Conservation (phyloP, 2,888 invertebrate species). For the Criorhina ranunculi region DNA sequence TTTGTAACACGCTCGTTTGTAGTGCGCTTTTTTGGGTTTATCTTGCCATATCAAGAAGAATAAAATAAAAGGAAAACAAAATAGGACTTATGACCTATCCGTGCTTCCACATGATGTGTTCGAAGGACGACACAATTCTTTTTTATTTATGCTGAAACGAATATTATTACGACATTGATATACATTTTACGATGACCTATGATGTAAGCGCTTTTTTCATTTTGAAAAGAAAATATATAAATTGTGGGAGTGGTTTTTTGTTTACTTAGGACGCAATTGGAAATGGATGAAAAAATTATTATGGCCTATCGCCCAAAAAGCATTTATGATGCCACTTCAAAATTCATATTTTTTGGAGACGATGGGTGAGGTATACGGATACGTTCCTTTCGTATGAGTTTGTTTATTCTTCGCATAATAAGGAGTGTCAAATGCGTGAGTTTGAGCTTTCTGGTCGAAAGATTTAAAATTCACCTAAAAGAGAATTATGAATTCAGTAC, state of each 20-base stretch:
- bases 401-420: too few relatives aligned
- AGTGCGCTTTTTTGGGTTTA: constrained; percentile 8
- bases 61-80: constrained; percentile 26
- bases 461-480: too few relatives aligned
- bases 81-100: constrained; percentile 37
- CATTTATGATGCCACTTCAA: constrained; percentile 20
- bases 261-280: constrained; percentile 45
- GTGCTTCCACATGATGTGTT: constrained; percentile 27
- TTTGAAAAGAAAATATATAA: constrained; percentile 11
- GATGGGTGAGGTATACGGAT: not conserved
- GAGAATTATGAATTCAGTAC: too few relatives aligned
- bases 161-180: constrained; percentile 63
- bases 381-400: not conserved
- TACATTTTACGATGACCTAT: constrained; percentile 56
- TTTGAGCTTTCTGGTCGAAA: too few relatives aligned
- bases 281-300: constrained; percentile 32
- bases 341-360: not conserved
- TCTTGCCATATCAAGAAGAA: constrained; percentile 19
- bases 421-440: too few relatives aligned
- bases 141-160: constrained; percentile 43
- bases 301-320: not conserved
- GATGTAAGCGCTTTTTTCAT: constrained; percentile 53
- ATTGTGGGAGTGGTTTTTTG: constrained; percentile 18
- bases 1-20: constrained; percentile 48
- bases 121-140: constrained; percentile 18